Conservation (phyloP, 1,140 invertebrate genomes). For the Caenorhabditis briggsae region DNA sequence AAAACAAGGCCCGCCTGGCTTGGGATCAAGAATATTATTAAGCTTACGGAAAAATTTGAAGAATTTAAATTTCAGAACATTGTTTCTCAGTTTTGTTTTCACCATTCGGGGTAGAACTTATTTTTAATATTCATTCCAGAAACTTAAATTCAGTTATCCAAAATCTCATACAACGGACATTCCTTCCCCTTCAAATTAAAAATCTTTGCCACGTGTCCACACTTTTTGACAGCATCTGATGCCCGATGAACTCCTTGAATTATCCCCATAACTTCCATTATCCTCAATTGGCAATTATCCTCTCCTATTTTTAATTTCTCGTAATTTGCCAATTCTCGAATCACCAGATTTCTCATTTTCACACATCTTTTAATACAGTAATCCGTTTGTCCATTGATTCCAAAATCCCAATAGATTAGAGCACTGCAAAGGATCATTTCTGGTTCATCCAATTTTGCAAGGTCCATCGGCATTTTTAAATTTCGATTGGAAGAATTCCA, state of each 20-base stretch:
- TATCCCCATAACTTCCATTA: background rate
- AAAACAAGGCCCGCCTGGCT: no score
- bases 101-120: no score
- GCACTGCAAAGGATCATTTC: background rate
- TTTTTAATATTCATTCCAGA: no score
- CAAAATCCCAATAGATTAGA: slow-evolving; percentile 11
- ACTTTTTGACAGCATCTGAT: background rate
- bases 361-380: background rate
- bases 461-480: background rate
- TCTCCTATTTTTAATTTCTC: background rate
- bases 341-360: background rate
- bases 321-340: background rate
- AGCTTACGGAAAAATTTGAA: no score
- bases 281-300: background rate
- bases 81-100: no score
- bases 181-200: background rate
- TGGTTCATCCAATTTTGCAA: background rate
- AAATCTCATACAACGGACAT: background rate
- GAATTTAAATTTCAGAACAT: no score
- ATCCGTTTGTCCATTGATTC: background rate
- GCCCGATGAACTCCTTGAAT: background rate
- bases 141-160: background rate
- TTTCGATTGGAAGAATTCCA: background rate
- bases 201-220: background rate
- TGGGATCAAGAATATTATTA: no score